Evolutionary conservation across 2,888 invertebrate species (phyloP), one percentile per base, ranked within the genome.

Genomic region (Pollenia griseotomentosa): DNA sequence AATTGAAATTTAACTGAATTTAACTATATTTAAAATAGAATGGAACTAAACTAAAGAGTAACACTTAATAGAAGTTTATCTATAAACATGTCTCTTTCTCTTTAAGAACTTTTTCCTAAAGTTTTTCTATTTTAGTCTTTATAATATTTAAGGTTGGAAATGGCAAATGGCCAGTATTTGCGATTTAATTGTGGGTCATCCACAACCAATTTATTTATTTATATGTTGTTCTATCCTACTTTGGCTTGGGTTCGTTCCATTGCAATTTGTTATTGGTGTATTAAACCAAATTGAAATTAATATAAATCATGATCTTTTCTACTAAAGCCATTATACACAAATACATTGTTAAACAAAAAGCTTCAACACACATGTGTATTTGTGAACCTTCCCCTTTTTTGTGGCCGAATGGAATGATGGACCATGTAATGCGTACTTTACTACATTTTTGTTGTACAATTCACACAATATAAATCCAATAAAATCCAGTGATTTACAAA

Each of bases 401-500:
- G 1, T 46, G 3, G 53, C 23, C 19, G 14, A 7, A 14, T 51
- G 12, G 5, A 14, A 70, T 16, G 23, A 44, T 12, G 53, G 16
- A 55, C 57, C 46, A 55, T 73, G 78, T 75, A 78, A 63, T 78
- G 71, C 57, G 57, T 65, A 65, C 65, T 63, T 77, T 61, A 48
- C 53, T 55, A 55, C 6, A 53, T 71, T 84, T 33, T 78, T 9
- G 33, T 46, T 42, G 48, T 61, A 87, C 84, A 87, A 87, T 84
- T 87, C 84, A 73, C 87, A 81, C 87, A 87, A 81, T 87, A 78
- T 84, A 84, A 87, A 81, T 84, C 87, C 87, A 87, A 87, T 87
- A 87, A 87, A 85, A 87, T 83, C 85, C 85, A 85, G 85, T 87
- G 87, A 85, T 87, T 87, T 85, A 85, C 79, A 87, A 83, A 87